A percentile compares a stretch with the other conserved stretches of the same genome.
Conservation (phyloP, 2,888 invertebrate genomes). For the Fissipunctia ypsillon region DNA sequence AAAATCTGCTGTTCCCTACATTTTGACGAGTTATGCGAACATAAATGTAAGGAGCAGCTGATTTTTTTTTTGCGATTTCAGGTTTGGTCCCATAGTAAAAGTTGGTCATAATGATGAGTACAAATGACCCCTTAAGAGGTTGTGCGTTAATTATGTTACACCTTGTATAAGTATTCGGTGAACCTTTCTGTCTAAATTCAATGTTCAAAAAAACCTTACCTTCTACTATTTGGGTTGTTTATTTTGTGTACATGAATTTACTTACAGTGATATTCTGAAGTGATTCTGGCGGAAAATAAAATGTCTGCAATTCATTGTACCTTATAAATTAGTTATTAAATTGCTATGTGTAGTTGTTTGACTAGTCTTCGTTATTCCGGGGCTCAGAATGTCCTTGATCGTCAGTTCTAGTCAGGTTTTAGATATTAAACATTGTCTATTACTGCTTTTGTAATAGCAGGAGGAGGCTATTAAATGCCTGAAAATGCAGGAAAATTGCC, state of each 20-base stretch:
- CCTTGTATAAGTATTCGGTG: no score
- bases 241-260: constrained; percentile 7
- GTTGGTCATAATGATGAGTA: no score
- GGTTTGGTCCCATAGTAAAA: no score
- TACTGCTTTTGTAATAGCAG: not conserved
- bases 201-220: constrained; percentile 29
- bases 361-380: not conserved
- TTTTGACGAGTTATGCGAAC: no score
- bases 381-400: constrained; percentile 11
- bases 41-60: no score
- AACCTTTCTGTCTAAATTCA: constrained; percentile 32
- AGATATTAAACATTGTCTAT: not conserved
- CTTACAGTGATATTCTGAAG: not conserved
- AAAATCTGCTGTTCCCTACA: no score
- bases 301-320: not conserved
- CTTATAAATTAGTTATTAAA: not conserved
- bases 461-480: not conserved
- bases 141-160: no score
- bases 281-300: not conserved
- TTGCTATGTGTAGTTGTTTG: not conserved
- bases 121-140: no score
- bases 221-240: constrained; percentile 15
- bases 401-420: not conserved
- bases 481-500: not conserved
- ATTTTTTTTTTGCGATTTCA: no score